Evolutionary conservation across 1,140 invertebrate genomes (phyloP).

Genomic region (Zaprionus inermis): DNA sequence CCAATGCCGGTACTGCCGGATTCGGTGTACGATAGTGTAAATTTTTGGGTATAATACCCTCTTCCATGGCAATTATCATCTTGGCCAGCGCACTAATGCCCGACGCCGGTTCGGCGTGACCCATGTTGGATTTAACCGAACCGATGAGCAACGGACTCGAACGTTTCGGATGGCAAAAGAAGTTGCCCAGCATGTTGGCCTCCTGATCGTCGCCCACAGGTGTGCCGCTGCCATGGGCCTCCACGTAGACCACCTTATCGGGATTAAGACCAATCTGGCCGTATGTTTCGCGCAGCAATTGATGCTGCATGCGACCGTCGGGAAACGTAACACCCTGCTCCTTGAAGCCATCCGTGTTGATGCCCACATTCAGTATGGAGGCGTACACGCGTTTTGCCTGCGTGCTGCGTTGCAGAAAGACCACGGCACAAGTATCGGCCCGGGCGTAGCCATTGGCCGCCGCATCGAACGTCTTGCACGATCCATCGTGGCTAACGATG

Average conservation of each 20-base stretch:
- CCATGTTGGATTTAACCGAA: slow-evolving; percentile 99
- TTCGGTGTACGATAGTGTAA: slow-evolving; percentile 95
- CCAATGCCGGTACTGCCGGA: slow-evolving; percentile 93
- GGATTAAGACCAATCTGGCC: slow-evolving; percentile 92
- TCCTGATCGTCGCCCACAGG: slow-evolving; percentile 98
- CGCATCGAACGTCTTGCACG: slow-evolving; percentile 96
- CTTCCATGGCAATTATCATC: slow-evolving; percentile 95
- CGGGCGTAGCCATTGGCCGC: slow-evolving; percentile 96
- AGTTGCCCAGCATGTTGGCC: slow-evolving; percentile 94
- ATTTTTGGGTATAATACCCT: slow-evolving; percentile 93
- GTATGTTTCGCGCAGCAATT: slow-evolving; percentile 93
- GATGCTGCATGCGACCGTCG: slow-evolving; percentile 92
- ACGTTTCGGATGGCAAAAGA: slow-evolving; percentile 93
- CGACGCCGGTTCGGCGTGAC: slow-evolving; percentile 97
- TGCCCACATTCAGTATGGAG: slow-evolving; percentile 92
- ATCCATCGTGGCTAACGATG: slow-evolving; percentile 95
- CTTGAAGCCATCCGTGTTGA: slow-evolving; percentile 96
- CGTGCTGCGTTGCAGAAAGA: slow-evolving; percentile 91
- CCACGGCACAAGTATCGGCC: slow-evolving; percentile 92
- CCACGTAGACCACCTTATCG: slow-evolving; percentile 92
- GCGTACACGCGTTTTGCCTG: slow-evolving; percentile 93
- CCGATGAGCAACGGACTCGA: slow-evolving; percentile 93
- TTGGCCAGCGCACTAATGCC: slow-evolving; percentile 95
- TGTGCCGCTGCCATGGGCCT: slow-evolving; percentile 99
- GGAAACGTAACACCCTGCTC: slow-evolving; percentile 96